phyloP scores from a whole-genome alignment of 1,140 invertebrate species.

The Akabosia matsudoensis region DNA sequence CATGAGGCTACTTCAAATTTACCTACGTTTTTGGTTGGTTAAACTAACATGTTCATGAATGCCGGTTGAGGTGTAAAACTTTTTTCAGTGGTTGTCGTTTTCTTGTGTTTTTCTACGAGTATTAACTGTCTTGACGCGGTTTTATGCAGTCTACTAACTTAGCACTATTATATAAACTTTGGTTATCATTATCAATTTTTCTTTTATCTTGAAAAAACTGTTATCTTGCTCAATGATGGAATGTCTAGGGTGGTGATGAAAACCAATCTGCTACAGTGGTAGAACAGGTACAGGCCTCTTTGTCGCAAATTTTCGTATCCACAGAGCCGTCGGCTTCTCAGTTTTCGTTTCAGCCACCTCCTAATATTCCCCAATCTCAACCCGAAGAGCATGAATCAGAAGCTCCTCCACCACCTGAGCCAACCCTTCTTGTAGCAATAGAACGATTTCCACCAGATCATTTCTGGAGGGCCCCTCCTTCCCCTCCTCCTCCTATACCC shows the following conservation, averaged over 20 bases:
- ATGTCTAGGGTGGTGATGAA: constrained; percentile 18
- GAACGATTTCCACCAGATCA: constrained; percentile 12
- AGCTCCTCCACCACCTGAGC: constrained; percentile 16
- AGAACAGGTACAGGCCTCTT: constrained; percentile 38
- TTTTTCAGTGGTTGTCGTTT: neutral
- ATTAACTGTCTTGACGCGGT: constrained; percentile 20
- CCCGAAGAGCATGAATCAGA: neutral
- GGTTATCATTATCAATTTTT: constrained; percentile 5
- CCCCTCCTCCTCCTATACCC: neutral
- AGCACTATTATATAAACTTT: constrained; percentile 14
- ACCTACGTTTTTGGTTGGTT: neutral
- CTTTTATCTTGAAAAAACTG: neutral
- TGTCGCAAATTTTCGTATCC: constrained; percentile 30
- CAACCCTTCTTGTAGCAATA: constrained; percentile 19
- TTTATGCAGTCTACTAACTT: neutral
- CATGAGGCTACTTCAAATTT: neutral
- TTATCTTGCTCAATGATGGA: neutral
- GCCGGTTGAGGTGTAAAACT: neutral
- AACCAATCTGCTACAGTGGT: constrained; percentile 36
- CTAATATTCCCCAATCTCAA: constrained; percentile 8
- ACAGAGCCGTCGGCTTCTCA: constrained; percentile 31
- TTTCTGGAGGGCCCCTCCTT: neutral
- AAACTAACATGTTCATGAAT: constrained; percentile 9
- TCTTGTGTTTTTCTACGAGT: constrained; percentile 2
- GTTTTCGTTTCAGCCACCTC: neutral